Conservation (phyloP, 2,888 invertebrate species). For the Trachelus stipa region DNA sequence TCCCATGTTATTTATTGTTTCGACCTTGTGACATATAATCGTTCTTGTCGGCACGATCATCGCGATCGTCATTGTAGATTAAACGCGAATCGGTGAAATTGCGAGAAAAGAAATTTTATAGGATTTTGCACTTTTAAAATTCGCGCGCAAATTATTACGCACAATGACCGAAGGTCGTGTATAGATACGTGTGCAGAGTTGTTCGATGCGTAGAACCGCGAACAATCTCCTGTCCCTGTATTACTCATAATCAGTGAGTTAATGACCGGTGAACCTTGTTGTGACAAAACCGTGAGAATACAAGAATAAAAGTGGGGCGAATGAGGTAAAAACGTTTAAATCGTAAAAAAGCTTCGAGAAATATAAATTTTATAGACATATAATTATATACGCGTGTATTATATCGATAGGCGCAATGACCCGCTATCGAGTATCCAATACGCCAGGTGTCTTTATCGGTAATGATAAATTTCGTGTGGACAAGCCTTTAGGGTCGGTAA, state of each 20-base stretch:
- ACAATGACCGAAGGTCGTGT: background rate
- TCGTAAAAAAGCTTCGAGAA: too few species aligned
- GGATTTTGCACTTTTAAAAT: background rate
- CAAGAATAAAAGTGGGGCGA: too few species aligned
- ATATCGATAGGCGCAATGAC: too few species aligned
- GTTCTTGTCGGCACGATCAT: too few species aligned
- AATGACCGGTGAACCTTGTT: background rate
- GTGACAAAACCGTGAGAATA: background rate
- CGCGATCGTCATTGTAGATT: background rate
- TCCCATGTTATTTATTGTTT: background rate
- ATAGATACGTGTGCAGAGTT: background rate
- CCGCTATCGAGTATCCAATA: background rate
- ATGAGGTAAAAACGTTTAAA: too few species aligned
- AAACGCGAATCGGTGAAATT: background rate
- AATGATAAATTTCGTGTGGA: background rate
- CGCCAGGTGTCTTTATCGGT: background rate
- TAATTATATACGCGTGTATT: too few species aligned
- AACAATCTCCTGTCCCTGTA: background rate
- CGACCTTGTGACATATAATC: background rate
- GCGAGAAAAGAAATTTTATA: too few species aligned
- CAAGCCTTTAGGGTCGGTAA: background rate
- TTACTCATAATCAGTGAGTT: background rate
- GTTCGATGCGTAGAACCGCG: background rate
- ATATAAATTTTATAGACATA: too few species aligned
- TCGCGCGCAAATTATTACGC: background rate